phyloP scores from a whole-genome alignment of 2,797 vertebrate genomes.

The Labeo calbasu region DNA sequence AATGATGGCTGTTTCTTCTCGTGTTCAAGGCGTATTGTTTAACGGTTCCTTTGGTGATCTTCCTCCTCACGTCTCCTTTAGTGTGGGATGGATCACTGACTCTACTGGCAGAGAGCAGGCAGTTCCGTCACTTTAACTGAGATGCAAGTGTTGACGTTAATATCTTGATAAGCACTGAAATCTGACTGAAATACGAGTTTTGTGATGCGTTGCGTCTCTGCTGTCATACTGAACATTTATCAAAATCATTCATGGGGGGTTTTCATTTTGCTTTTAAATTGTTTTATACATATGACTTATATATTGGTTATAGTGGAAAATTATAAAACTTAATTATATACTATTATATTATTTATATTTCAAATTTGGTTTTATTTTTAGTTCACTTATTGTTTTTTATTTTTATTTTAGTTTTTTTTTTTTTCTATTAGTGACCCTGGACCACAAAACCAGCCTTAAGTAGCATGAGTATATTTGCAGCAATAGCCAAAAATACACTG shows the following conservation, averaged over 20 bases:
- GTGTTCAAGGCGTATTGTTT: constrained; percentile 46
- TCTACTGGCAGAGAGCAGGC: constrained; percentile 44
- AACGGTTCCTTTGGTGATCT: constrained; percentile 52
- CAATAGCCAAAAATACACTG: too few relatives aligned
- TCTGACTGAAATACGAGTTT: constrained; percentile 22
- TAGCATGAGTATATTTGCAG: too few relatives aligned
- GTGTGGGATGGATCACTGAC: constrained; percentile 47
- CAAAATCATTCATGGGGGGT: background rate
- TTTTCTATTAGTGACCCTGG: too few relatives aligned
- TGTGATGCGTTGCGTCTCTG: constrained; percentile 30
- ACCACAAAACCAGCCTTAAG: too few relatives aligned
- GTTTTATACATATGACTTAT: background rate
- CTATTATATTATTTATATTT: background rate
- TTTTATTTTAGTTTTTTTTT: too few relatives aligned
- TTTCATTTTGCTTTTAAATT: background rate
- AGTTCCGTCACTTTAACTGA: constrained; percentile 26
- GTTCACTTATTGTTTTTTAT: too few relatives aligned
- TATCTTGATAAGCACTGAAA: constrained; percentile 30
- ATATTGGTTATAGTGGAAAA: background rate
- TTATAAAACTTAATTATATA: background rate
- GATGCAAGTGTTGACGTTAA: constrained; percentile 4
- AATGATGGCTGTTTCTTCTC: background rate
- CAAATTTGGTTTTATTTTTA: background rate
- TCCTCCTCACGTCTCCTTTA: background rate
- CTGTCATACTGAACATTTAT: background rate